Conservation (phyloP, 2,797 vertebrate species). For the Manis javanica region DNA sequence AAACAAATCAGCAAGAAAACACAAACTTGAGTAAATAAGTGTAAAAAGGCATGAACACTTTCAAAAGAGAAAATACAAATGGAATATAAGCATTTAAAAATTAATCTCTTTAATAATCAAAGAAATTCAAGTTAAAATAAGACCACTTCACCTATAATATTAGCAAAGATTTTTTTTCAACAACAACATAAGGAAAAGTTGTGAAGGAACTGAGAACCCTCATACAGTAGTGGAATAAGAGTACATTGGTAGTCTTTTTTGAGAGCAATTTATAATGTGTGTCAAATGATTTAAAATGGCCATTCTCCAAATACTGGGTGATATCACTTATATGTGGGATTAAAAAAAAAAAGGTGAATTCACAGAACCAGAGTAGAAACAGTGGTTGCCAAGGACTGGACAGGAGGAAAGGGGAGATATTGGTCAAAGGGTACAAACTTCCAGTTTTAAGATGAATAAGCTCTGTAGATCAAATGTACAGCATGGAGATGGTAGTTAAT, state of each 20-base stretch:
- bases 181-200: neutral
- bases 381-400: neutral
- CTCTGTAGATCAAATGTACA: neutral
- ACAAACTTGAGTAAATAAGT: neutral
- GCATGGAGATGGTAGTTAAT: neutral
- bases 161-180: neutral
- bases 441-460: neutral
- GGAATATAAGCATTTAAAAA: neutral
- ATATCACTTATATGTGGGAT: neutral
- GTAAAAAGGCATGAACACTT: neutral
- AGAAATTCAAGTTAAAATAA: slow-evolving; percentile 18
- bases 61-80: slow-evolving; percentile 46
- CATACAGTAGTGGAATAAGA: neutral
- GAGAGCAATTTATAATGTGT: neutral
- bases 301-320: neutral
- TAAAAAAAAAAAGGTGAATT: neutral
- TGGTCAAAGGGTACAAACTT: neutral
- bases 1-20: slow-evolving; percentile 28
- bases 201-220: neutral
- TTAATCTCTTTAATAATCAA: neutral
- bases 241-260: neutral
- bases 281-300: neutral
- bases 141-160: neutral
- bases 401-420: neutral
- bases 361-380: neutral